phyloP scores from a whole-genome alignment of 2,888 invertebrate species.

The Epistrophella euchroma region DNA sequence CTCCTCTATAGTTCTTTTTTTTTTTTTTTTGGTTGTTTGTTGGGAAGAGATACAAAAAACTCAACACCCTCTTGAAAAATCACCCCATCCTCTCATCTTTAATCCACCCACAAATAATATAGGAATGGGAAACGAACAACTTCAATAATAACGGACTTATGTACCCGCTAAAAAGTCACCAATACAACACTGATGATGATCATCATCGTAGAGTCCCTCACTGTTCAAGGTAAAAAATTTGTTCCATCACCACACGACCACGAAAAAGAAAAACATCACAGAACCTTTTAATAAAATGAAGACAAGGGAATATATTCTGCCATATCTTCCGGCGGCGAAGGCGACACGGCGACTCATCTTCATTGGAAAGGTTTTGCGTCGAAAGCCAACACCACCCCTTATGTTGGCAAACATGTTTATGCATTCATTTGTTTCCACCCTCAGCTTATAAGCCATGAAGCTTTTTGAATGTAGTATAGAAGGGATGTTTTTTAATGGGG shows the following conservation, averaged over 20 bases:
- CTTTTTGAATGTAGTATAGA: slow-evolving; percentile 21
- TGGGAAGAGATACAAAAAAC: slow-evolving; percentile 53
- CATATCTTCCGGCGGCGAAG: neutral
- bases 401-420: slow-evolving; percentile 72
- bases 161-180: slow-evolving; percentile 74
- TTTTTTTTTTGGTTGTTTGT: neutral
- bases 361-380: slow-evolving; percentile 15
- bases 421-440: slow-evolving; percentile 74
- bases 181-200: slow-evolving; percentile 47
- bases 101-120: slow-evolving; percentile 66
- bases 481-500: slow-evolving; percentile 69
- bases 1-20: slow-evolving; percentile 36
- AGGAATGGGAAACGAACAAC: slow-evolving; percentile 55
- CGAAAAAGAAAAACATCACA: slow-evolving; percentile 64
- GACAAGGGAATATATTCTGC: slow-evolving; percentile 37
- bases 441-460: slow-evolving; percentile 8
- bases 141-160: slow-evolving; percentile 73
- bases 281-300: slow-evolving; percentile 38
- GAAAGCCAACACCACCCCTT: slow-evolving; percentile 53
- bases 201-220: slow-evolving; percentile 7
- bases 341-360: slow-evolving; percentile 48
- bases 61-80: slow-evolving; percentile 72
- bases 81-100: slow-evolving; percentile 49
- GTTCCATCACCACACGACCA: slow-evolving; percentile 58
- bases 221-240: slow-evolving; percentile 21